A percentile compares a stretch with the other conserved stretches of the same genome.
Conservation (phyloP, 2,113 vertebrate species). For the Phalacrocorax carbo region DNA sequence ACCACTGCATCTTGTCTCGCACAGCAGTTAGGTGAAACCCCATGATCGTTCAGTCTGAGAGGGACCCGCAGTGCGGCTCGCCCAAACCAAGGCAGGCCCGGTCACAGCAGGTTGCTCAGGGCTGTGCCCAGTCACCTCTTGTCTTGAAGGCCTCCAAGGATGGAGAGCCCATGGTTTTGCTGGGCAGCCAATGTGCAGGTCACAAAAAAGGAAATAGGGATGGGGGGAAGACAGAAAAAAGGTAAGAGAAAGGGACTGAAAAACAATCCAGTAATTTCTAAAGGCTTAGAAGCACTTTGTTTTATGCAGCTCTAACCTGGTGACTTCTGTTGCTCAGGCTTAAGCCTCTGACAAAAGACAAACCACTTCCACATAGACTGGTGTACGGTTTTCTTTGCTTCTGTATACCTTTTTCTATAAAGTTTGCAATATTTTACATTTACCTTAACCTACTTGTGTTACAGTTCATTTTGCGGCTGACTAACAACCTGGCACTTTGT, state of each 20-base stretch:
- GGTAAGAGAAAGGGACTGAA: neutral
- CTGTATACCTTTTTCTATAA: neutral
- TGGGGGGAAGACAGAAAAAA: rapidly evolving
- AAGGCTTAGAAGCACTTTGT: neutral
- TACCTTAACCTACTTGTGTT: neutral
- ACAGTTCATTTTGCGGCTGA: neutral
- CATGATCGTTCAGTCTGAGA: neutral
- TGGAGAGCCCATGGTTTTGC: neutral
- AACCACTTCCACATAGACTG: neutral
- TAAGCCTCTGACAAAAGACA: neutral
- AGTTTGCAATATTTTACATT: neutral
- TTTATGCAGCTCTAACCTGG: neutral
- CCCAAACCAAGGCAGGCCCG: neutral
- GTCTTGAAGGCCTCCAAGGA: neutral
- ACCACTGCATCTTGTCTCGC: rapidly evolving
- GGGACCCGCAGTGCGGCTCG: rapidly evolving
- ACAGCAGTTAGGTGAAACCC: neutral
- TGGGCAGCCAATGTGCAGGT: neutral
- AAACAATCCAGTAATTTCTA: neutral
- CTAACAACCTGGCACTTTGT: neutral
- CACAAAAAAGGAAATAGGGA: neutral
- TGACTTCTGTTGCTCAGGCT: neutral
- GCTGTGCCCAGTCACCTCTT: rapidly evolving
- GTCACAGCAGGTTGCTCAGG: neutral
- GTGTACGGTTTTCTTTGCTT: neutral